These are phyloP conservation scores for Nesogale talazaci DNA, from an alignment of 2,113 vertebrate genomes.

Conservation along the genomic window DNA sequence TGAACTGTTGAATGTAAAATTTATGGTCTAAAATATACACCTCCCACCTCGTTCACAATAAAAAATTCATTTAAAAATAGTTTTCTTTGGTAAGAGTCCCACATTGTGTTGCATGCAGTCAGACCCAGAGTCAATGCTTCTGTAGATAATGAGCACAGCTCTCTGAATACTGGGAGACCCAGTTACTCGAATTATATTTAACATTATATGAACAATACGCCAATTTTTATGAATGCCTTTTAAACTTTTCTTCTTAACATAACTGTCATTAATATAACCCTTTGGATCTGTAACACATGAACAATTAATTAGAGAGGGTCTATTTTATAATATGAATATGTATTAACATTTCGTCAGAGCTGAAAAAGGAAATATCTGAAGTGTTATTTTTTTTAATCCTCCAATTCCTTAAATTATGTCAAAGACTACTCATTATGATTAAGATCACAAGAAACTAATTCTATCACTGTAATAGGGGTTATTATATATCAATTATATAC, in stretches of 20 bases:
- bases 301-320: conserved; percentile 32
- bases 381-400: conserved; percentile 22
- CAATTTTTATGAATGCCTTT: conserved; percentile 57
- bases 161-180: background rate
- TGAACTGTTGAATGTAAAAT: no score
- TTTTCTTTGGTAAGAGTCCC: background rate
- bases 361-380: conserved; percentile 1
- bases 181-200: conserved; percentile 31
- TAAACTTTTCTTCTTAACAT: conserved; percentile 52
- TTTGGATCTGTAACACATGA: conserved; percentile 27
- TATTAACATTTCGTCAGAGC: conserved; percentile 31
- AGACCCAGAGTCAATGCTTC: no score
- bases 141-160: background rate
- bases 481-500: no score
- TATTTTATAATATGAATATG: conserved; percentile 48
- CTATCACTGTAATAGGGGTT: background rate
- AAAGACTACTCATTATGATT: conserved; percentile 46
- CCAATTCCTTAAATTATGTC: conserved; percentile 50
- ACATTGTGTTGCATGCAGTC: accelerated
- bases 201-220: conserved; percentile 57
- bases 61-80: no score
- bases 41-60: no score
- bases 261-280: conserved; percentile 31
- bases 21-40: no score
- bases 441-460: conserved; percentile 35